Base-by-base conservation (phyloP, 2,888 invertebrate genomes). In the Latrodectus hesperus region DNA sequence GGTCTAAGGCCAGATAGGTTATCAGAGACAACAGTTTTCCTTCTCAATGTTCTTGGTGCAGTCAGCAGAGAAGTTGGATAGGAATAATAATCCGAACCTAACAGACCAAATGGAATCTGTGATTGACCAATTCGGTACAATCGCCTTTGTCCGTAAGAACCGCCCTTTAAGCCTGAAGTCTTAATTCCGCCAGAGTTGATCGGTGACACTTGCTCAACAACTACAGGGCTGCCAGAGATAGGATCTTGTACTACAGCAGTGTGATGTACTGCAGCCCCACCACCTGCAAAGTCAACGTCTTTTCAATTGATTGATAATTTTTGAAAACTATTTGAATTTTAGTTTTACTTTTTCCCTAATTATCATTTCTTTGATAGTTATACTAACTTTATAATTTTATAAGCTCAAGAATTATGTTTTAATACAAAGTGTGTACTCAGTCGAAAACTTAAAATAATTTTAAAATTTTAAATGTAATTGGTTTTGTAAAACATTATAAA, bases 1-100 rank as follows among this genome's bases (percentile, higher is more conserved):
- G 81, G 76, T 9, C 86, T 53, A n/a, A 87, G 65, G 10, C 86
- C 86, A 67, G 86, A 87, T 1, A 77, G 22, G n/a, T 87, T 87
- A 17, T 60, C 52, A 8, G 71, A n/a, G 9, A 17, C 9, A 10
- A 87, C 55, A 0, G 86, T 81, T 67, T 87, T 87, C 6, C 86
- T 68, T 26, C 86, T 17, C 12, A 77, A 67, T 9, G 60, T 6
- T 55, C 86, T 52, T 4, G 75, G 67, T 9, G 75, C 51, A 17
- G 79, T 87, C 6, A 87, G 72, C 14, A 87, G 72, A 26, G 81
- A 81, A 16, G 22, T 14, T 14, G 86, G 86, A 51, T 77, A 87
- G 8, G 86, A 87, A n/a, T 81, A 81, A 67, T 81, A 87, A 51
- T 87, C 86, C 5, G 17, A 51, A 38, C 86, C 86, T 9, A 67